Conservation (phyloP, 2,888 invertebrate species). For the Ecliptopera silaceata region DNA sequence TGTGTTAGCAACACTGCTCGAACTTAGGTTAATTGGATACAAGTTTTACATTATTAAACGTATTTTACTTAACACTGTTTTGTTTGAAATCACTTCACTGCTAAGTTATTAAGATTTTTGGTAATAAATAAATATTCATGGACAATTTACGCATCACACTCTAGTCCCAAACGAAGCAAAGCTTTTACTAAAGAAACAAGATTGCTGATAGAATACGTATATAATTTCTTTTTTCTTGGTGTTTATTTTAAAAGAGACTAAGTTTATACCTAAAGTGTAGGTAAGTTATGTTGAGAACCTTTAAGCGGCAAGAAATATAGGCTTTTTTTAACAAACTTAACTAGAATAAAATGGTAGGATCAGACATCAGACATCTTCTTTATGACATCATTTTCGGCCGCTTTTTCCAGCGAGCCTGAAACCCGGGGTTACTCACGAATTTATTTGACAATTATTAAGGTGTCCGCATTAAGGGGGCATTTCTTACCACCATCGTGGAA, state of each 20-base stretch:
- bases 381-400: slow-evolving; percentile 71
- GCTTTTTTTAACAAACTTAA: neutral
- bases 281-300: no score
- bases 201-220: no score
- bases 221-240: no score
- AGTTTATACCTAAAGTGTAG: no score
- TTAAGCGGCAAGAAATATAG: no score
- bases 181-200: no score
- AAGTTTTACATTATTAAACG: slow-evolving; percentile 3
- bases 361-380: slow-evolving; percentile 49
- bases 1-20: slow-evolving; percentile 14
- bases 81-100: neutral
- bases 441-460: slow-evolving; percentile 82
- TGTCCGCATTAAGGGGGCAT: slow-evolving; percentile 78
- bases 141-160: no score
- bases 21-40: slow-evolving; percentile 20
- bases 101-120: no score
- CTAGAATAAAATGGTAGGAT: slow-evolving; percentile 36
- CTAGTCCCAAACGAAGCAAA: no score
- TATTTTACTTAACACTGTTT: neutral
- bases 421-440: slow-evolving; percentile 71
- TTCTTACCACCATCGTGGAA: slow-evolving; percentile 47
- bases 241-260: no score
- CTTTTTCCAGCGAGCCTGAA: slow-evolving; percentile 56
- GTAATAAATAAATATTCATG: no score